Evolutionary conservation across 2,797 vertebrate genomes (phyloP), one percentile per base, ranked within the genome.

Genomic region (Propithecus perrieri): DNA sequence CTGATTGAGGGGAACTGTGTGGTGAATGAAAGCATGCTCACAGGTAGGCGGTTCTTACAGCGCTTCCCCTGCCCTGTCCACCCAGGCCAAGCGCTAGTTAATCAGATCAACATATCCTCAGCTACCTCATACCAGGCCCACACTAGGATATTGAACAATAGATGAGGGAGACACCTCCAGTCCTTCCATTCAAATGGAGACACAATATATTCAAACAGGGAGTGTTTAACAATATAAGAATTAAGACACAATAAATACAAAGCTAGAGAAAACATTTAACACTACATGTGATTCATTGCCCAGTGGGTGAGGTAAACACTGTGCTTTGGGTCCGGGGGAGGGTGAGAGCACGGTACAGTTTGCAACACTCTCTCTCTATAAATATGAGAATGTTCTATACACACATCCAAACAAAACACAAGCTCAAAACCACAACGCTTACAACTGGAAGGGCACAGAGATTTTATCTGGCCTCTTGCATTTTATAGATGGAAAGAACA

Each of bases 21-120:
- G 94, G 97, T 98, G 63, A 98, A 98, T 22, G 98, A 99, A 97
- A 98, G 98, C 57, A 98, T 98, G 98, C 98, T 99, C 57, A 98
- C 98, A 98, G 98, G 98, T 98, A 95, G 28, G 94, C 81, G 4
- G 7, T 13, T 1, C 33, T 46, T 69, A 89, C 4, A 33, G 65
- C 11, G 65, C 75, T 89, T 91, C 83, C 26, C 59, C 35, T 30
- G 86, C 75, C 4, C 14, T 67, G 28, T 41, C 46, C 57, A 61
- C 6, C 57, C 22, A 38, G 20, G 38, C 22, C 38, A 59, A 46
- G 11, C 35, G 28, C 61, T n/a, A 81, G 48, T 46, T 87, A 85
- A 85, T 88, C 53, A 74, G 41, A 74, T 75, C 65, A 57, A 7
- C 10, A 26, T 50, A 6, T 7, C 53, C 28, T 48, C 55, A 46